phyloP scores from a whole-genome alignment of 2,888 invertebrate genomes.

The Gastracanthus pulcherrimus region DNA sequence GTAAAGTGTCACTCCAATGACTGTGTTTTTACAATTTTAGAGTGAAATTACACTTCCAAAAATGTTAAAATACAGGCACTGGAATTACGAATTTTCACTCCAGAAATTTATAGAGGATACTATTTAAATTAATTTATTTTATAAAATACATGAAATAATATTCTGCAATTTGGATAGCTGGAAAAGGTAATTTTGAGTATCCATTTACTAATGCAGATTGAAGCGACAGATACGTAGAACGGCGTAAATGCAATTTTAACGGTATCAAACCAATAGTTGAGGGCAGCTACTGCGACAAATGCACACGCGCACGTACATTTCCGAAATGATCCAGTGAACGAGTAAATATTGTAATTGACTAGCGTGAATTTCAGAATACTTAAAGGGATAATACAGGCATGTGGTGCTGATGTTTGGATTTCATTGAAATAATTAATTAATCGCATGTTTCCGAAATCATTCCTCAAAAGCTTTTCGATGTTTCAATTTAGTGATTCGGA shows the following conservation, averaged over 20 bases:
- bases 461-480: background rate
- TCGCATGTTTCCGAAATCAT: background rate
- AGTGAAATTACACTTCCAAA: no score
- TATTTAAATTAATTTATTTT: no score
- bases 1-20: no score
- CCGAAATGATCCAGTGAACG: constrained; percentile 8
- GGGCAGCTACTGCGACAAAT: constrained; percentile 1
- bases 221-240: background rate
- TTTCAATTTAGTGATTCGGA: background rate
- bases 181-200: background rate
- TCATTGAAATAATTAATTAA: constrained; percentile 9
- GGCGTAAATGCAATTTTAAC: constrained; percentile 23
- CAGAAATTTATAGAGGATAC: no score
- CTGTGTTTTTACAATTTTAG: no score
- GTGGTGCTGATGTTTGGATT: background rate
- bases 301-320: background rate
- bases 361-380: background rate
- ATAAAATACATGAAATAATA: no score
- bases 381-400: background rate
- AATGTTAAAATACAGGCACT: no score
- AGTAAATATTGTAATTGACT: constrained; percentile 35
- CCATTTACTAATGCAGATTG: background rate
- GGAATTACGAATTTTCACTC: no score
- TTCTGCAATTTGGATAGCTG: no score
- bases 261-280: background rate